These are phyloP conservation scores for Apotomis turbidana DNA, from an alignment of 2,888 invertebrate genomes.

Conservation along the genomic window DNA sequence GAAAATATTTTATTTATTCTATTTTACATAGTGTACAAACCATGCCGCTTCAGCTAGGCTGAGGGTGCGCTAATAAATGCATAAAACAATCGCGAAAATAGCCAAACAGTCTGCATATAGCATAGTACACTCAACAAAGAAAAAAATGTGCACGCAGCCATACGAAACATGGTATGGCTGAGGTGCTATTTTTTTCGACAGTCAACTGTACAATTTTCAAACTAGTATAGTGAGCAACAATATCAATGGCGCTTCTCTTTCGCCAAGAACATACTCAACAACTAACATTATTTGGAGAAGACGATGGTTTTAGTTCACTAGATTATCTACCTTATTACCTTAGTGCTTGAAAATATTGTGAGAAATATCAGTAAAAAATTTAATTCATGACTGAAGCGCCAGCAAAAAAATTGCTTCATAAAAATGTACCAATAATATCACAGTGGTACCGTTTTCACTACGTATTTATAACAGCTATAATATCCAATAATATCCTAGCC, in stretches of 20 bases:
- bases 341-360: background rate
- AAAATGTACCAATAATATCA: constrained; percentile 62
- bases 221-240: constrained; percentile 22
- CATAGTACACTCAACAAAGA: constrained; percentile 44
- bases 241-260: constrained; percentile 20
- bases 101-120: constrained; percentile 50
- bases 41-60: constrained; percentile 61
- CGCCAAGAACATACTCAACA: background rate
- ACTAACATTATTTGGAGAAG: background rate
- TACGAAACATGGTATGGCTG: too few relatives aligned
- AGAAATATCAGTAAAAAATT: background rate
- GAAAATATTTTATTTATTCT: constrained; percentile 70
- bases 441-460: constrained; percentile 59
- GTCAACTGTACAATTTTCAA: constrained; percentile 44
- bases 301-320: background rate
- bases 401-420: constrained; percentile 55
- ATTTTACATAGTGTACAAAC: constrained; percentile 72
- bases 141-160: too few relatives aligned
- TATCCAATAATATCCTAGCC: background rate
- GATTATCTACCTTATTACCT: too few relatives aligned
- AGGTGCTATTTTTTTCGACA: background rate
- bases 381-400: constrained; percentile 42
- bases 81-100: constrained; percentile 65
- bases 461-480: constrained; percentile 47
- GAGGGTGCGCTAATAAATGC: constrained; percentile 67